These are phyloP conservation scores for Nerophis ophidion DNA, from an alignment of 2,113 vertebrate species.

Conservation along the genomic window DNA sequence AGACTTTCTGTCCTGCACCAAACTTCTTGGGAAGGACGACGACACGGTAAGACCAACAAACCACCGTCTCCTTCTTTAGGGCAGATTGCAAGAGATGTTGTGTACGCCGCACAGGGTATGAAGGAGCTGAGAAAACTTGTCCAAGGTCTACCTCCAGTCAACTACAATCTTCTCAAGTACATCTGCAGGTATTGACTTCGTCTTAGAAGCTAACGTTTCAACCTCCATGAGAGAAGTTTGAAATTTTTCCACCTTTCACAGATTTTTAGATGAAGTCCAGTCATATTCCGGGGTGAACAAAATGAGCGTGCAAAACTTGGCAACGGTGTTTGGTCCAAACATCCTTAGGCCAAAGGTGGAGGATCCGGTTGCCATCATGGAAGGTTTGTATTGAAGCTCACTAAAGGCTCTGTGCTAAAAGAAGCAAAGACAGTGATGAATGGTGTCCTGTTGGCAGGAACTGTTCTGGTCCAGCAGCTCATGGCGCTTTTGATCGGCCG, in stretches of 20 bases:
- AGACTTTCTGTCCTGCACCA: slow-evolving; percentile 87
- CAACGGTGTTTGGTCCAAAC: slow-evolving; percentile 94
- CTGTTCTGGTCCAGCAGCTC: slow-evolving; percentile 91
- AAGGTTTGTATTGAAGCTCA: slow-evolving; percentile 70
- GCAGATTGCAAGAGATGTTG: neutral
- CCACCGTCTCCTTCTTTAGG: neutral
- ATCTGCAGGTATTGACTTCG: slow-evolving; percentile 83
- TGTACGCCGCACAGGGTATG: slow-evolving; percentile 74
- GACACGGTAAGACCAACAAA: slow-evolving; percentile 75
- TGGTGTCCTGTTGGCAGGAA: slow-evolving; percentile 70
- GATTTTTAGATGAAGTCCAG: slow-evolving; percentile 97
- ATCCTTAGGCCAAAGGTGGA: slow-evolving; percentile 92
- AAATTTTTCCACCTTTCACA: slow-evolving; percentile 37
- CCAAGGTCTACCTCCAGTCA: slow-evolving; percentile 85
- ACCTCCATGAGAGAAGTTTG: neutral
- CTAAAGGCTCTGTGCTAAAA: neutral
- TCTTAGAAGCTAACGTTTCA: neutral
- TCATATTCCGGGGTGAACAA: slow-evolving; percentile 95
- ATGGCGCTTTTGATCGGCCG: slow-evolving; percentile 95
- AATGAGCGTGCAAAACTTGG: slow-evolving; percentile 97
- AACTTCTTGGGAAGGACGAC: slow-evolving; percentile 86
- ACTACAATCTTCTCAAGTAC: slow-evolving; percentile 94
- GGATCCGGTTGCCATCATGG: slow-evolving; percentile 95
- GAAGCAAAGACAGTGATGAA: neutral
- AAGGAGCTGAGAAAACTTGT: slow-evolving; percentile 86